Evolutionary conservation across 92 coral and sea anemone genomes (phyloP), one percentile per base, ranked within the genome.

Genomic region (Paragorgia papillata): DNA sequence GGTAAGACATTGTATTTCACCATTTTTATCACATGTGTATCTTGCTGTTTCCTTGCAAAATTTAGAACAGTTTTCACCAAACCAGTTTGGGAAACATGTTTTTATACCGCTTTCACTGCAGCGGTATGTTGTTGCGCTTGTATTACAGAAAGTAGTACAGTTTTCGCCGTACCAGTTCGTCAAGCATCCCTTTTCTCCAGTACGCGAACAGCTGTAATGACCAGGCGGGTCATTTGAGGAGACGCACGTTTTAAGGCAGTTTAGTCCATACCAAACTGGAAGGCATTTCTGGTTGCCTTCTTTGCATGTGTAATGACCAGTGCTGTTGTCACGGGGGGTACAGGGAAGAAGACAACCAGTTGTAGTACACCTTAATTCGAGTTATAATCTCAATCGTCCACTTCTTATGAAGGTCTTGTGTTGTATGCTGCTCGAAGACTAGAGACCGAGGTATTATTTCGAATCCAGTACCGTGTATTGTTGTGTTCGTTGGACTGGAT

Each of bases 1-100:
- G 7, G 73, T 34, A 1, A 81, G 43, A 69, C 97, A 90, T 30
- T 74, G 84, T 28, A 82, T 91, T 9, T 89, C 75, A 37, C 97
- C 97, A 33, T 73, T 75, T 9, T 31, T 37, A 40, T 85, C 63
- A 57, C 96, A 90, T 22, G 32, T 68, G 57, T 79, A 88, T 9
- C 12, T 14, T 6, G 12, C 7, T 26, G 59, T n/a, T n/a, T n/a
- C n/a, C 1, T 46, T 27, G 31, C 78, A 71, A 30, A 53, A 53
- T n/a, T 1, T 57, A 9, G 37, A 9, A 28, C 86, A 82, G 50
- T 82, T 64, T 26, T 7, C 7, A 4, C 81, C 75, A 64, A 49
- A 51, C 81, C 81, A 82, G n/a, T 65, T 62, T 10, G 40, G 61
- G 14, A 80, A 62, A 79, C 96, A 90, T 13, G 76, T 71, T 76